Conservation (phyloP, 2,797 vertebrate species). For the Acropternis orthonyx region DNA sequence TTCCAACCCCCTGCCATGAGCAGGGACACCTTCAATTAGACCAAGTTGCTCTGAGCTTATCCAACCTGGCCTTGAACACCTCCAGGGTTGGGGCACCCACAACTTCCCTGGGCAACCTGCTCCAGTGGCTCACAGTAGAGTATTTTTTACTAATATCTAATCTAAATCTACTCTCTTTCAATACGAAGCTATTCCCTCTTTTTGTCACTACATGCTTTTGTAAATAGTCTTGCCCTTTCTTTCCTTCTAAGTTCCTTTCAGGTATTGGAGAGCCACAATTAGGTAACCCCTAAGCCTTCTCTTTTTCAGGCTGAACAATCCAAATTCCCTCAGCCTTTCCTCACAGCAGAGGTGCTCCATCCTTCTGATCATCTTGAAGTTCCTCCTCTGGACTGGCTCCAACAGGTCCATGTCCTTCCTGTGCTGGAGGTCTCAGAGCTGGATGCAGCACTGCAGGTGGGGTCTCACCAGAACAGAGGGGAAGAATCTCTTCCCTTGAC, state of each 20-base stretch:
- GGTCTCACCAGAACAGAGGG: not conserved
- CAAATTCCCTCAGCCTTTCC: not conserved
- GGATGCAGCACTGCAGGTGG: not conserved
- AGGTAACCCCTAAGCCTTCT: not conserved
- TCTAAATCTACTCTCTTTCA: not conserved
- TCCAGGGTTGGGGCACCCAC: not conserved
- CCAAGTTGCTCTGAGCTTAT: not conserved
- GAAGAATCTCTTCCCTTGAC: not conserved
- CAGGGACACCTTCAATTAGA: not conserved
- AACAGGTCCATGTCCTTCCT: not conserved
- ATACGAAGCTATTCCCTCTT: not conserved
- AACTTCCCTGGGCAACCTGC: not conserved
- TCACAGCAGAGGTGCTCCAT: not conserved
- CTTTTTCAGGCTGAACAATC: not conserved
- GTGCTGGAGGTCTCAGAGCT: not conserved
- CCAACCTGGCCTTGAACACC: not conserved
- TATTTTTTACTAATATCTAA: not conserved
- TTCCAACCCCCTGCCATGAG: not conserved
- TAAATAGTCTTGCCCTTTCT: not conserved
- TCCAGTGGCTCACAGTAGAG: not conserved
- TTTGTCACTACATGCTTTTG: not conserved
- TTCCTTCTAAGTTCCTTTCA: not conserved
- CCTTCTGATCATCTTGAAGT: not conserved
- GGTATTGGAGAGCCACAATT: not conserved
- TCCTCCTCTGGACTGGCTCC: accelerated